These are phyloP conservation scores for Drosophila buzzatii DNA, from an alignment of 2,888 invertebrate species.

Conservation along the genomic window DNA sequence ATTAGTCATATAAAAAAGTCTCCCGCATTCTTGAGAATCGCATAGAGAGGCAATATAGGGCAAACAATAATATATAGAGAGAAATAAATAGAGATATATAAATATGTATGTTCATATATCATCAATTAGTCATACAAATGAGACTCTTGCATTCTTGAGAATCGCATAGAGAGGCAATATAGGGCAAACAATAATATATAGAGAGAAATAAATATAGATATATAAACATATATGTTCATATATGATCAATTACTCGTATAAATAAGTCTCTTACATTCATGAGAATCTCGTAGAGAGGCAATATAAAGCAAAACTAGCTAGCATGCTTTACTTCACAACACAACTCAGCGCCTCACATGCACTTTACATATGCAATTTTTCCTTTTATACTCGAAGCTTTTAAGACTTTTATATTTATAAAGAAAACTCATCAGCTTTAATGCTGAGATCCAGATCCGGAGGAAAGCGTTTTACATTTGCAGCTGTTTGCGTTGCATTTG, in stretches of 20 bases:
- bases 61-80: too few relatives aligned
- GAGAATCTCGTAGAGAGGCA: constrained; percentile 2
- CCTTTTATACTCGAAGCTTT: neutral
- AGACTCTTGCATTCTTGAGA: neutral
- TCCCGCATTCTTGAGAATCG: too few relatives aligned
- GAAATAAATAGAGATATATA: too few relatives aligned
- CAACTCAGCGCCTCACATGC: neutral
- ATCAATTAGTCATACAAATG: too few relatives aligned
- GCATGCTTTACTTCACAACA: neutral
- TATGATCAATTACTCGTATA: too few relatives aligned
- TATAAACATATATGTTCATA: too few relatives aligned
- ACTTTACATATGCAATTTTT: neutral
- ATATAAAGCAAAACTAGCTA: neutral
- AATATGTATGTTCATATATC: too few relatives aligned
- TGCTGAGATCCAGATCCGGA: neutral
- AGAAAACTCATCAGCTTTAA: neutral
- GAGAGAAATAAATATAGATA: too few relatives aligned
- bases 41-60: too few relatives aligned
- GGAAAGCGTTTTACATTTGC: constrained; percentile 3
- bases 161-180: neutral
- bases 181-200: neutral
- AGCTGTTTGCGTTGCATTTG: constrained; percentile 5
- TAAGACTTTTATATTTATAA: constrained; percentile 7
- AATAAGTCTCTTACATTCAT: neutral
- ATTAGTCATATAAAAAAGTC: too few relatives aligned